These are phyloP conservation scores for Psittacus erithacus DNA, from an alignment of 2,113 vertebrate genomes.

Conservation along the genomic window DNA sequence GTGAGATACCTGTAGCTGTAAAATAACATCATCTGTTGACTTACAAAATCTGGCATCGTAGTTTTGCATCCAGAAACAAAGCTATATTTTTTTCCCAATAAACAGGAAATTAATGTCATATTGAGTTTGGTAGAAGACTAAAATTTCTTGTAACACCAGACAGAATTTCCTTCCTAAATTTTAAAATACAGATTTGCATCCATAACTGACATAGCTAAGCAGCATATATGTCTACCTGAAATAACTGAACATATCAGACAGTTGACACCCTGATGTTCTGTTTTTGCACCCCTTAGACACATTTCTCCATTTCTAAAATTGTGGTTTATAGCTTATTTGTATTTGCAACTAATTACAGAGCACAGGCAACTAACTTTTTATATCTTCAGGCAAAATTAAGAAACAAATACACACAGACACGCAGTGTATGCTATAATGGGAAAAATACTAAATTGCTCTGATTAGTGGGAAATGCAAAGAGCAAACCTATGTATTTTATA, in stretches of 20 bases:
- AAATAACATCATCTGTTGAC: constrained; percentile 49
- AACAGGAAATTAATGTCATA: neutral
- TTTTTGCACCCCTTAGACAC: neutral
- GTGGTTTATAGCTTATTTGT: neutral
- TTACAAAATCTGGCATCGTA: neutral
- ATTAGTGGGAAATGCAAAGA: neutral
- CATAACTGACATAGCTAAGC: neutral
- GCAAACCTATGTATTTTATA: neutral
- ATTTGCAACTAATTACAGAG: neutral
- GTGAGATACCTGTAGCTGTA: constrained; percentile 82
- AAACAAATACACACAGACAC: neutral
- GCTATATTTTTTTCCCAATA: neutral
- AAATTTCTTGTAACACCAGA: neutral
- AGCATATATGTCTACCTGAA: neutral
- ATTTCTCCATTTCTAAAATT: neutral
- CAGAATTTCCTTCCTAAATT: neutral
- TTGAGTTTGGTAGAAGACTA: neutral
- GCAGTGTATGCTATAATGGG: neutral
- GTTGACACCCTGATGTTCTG: neutral
- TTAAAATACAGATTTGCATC: neutral
- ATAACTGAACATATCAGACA: neutral
- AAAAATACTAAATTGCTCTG: neutral
- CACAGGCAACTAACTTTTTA: neutral
- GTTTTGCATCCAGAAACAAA: neutral
- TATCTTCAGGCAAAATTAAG: neutral